phyloP scores from a whole-genome alignment of 2,113 vertebrate genomes.

The Xiphophorus maculatus region DNA sequence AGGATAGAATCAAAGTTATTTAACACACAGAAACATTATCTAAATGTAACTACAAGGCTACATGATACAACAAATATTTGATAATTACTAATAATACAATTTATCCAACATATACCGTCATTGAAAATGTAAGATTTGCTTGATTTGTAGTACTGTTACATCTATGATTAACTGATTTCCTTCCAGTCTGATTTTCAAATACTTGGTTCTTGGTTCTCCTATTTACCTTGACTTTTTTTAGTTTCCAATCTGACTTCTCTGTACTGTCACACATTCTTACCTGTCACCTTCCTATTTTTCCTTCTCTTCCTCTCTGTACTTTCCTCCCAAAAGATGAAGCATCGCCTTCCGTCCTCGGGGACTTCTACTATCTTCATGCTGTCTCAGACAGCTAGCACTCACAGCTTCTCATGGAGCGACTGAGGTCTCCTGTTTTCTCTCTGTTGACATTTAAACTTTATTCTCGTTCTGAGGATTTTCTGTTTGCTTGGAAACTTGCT shows the following conservation, averaged over 20 bases:
- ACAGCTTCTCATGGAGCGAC: slow-evolving; percentile 99
- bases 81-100: too few relatives aligned
- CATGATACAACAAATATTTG: too few relatives aligned
- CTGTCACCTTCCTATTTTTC: slow-evolving; percentile 41
- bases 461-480: slow-evolving; percentile 63
- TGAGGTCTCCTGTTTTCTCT: slow-evolving; percentile 90
- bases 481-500: slow-evolving; percentile 60
- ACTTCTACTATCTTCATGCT: slow-evolving; percentile 99
- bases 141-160: neutral
- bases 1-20: too few relatives aligned
- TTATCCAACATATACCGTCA: too few relatives aligned
- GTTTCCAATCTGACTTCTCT: slow-evolving; percentile 15
- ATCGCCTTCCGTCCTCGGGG: slow-evolving; percentile 97
- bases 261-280: slow-evolving; percentile 23
- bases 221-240: slow-evolving; percentile 8
- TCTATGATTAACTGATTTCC: neutral
- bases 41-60: too few relatives aligned
- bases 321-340: slow-evolving; percentile 90
- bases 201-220: neutral
- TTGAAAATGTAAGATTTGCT: neutral
- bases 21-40: too few relatives aligned
- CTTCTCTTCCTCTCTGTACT: slow-evolving; percentile 65
- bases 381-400: slow-evolving; percentile 99
- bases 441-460: slow-evolving; percentile 61
- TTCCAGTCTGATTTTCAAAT: neutral